phyloP scores from a whole-genome alignment of 92 coral and sea anemone species.

The Paragorgia papillata region DNA sequence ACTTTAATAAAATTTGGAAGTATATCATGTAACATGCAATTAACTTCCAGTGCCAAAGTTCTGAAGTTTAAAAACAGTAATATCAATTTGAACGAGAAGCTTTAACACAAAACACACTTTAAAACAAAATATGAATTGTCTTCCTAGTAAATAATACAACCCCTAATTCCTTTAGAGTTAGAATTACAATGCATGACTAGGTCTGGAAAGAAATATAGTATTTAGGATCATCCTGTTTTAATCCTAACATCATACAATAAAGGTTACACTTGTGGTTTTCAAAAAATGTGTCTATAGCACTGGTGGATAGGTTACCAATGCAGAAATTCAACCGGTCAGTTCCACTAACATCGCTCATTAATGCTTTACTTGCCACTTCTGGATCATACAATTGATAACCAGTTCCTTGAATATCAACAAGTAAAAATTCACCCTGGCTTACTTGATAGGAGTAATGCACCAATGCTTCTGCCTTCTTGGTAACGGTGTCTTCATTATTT shows the following conservation, averaged over 20 bases:
- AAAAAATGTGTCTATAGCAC: slow-evolving; percentile 34
- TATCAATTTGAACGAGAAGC: too few relatives aligned
- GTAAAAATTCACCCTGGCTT: slow-evolving; percentile 7
- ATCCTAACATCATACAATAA: neutral
- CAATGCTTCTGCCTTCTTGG: slow-evolving; percentile 27
- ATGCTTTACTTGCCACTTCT: slow-evolving; percentile 10
- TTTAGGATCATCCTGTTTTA: slow-evolving; percentile 15
- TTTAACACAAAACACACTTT: too few relatives aligned
- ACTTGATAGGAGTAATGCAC: slow-evolving; percentile 11
- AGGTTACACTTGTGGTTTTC: slow-evolving; percentile 5
- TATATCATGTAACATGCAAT: too few relatives aligned
- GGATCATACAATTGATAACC: slow-evolving; percentile 20
- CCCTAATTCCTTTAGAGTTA: too few relatives aligned
- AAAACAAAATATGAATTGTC: too few relatives aligned
- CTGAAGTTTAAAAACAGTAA: too few relatives aligned
- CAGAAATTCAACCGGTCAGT: slow-evolving; percentile 16
- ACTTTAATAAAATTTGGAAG: too few relatives aligned
- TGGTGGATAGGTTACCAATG: slow-evolving; percentile 6
- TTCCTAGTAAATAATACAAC: too few relatives aligned
- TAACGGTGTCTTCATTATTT: neutral
- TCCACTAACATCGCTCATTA: neutral
- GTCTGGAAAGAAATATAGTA: too few relatives aligned
- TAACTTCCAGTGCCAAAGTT: too few relatives aligned
- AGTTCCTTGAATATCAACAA: slow-evolving; percentile 25
- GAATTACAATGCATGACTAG: too few relatives aligned